Conservation (phyloP, 2,113 vertebrate genomes). For the Ageneiosus marmoratus region DNA sequence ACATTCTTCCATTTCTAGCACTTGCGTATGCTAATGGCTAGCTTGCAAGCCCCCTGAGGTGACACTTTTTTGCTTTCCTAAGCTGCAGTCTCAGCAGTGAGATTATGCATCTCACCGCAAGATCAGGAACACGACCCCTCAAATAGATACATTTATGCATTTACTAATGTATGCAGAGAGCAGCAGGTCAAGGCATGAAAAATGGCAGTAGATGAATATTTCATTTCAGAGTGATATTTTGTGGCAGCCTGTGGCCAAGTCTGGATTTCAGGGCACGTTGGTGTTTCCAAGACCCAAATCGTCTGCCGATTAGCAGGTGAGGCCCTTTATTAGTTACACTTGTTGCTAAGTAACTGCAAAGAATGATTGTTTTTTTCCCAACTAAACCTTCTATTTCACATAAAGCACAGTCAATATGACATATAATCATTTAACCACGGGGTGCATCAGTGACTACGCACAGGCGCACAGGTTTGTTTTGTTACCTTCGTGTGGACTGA, state of each 20-base stretch:
- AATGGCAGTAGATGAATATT: conserved; percentile 12
- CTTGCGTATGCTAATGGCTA: conserved; percentile 14
- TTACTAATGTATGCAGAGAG: neutral
- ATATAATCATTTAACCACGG: conserved; percentile 1
- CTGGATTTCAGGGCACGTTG: neutral
- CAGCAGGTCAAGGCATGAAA: conserved; percentile 13
- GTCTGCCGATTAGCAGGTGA: conserved; percentile 19
- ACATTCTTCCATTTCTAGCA: neutral
- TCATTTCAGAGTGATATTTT: neutral
- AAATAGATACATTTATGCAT: conserved; percentile 34
- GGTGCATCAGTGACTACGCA: neutral
- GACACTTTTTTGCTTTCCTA: neutral
- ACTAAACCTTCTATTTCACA: conserved; percentile 16
- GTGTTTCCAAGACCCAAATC: neutral
- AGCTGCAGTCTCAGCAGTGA: conserved; percentile 6
- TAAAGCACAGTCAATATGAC: conserved; percentile 20
- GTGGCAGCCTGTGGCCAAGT: neutral
- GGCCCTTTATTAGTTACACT: conserved; percentile 6
- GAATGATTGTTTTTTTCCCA: neutral
- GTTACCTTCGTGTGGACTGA: neutral
- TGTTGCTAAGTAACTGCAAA: conserved; percentile 44
- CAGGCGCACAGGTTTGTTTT: neutral
- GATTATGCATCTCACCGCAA: neutral
- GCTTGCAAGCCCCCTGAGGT: neutral
- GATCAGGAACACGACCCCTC: conserved; percentile 11